Conservation (phyloP, 2,888 invertebrate genomes). For the Tenthredo livida region DNA sequence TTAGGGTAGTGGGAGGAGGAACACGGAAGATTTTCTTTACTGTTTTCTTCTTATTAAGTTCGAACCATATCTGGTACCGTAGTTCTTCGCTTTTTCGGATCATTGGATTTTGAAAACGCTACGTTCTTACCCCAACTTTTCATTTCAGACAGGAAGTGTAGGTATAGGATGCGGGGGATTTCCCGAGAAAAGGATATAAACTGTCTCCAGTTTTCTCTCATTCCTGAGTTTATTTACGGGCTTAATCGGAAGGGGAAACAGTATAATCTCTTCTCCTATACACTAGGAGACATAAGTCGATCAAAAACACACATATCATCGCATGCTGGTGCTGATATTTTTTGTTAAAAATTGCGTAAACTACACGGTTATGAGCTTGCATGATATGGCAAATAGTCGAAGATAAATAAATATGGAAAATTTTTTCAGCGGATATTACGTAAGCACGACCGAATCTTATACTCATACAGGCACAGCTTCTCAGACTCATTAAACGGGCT, state of each 20-base stretch:
- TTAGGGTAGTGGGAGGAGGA: background rate
- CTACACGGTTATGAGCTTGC: background rate
- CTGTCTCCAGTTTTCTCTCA: background rate
- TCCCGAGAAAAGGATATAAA: background rate
- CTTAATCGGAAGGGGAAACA: background rate
- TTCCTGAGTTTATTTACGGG: background rate
- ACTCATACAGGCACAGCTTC: background rate
- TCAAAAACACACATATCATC: background rate
- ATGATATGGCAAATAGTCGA: too few species aligned
- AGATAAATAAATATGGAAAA: background rate
- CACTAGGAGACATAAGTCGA: background rate
- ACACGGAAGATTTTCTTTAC: conserved; percentile 2
- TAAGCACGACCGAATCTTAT: background rate
- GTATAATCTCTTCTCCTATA: conserved; percentile 1
- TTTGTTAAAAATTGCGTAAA: background rate
- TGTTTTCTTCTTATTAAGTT: background rate
- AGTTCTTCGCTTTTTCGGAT: background rate
- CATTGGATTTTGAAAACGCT: background rate
- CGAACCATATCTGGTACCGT: background rate
- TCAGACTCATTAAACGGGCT: background rate
- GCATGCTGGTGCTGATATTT: background rate
- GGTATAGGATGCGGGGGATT: background rate
- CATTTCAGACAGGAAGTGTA: conserved; percentile 22
- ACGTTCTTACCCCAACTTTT: background rate
- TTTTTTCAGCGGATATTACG: background rate